Evolutionary conservation across 2,113 vertebrate genomes (phyloP), one percentile per base, ranked within the genome.

Genomic region (Pithys albifrons): DNA sequence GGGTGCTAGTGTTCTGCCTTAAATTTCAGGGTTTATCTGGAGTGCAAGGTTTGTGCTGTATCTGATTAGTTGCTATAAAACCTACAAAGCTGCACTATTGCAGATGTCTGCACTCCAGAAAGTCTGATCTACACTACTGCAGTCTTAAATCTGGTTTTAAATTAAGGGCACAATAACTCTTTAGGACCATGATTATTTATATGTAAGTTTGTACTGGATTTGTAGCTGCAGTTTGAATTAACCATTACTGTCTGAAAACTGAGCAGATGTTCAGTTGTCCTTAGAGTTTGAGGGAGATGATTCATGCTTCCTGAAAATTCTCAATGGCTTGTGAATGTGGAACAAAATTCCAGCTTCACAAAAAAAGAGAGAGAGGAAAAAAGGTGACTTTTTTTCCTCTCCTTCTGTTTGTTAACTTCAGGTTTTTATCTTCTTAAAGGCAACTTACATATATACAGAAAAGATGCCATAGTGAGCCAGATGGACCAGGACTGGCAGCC

Each of bases 391-490:
- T 10, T 10, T 33, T 13, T 73, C 58, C 13, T 85, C 7, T 95
- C 17, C 5, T 0, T 46, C 4, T 90, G 7, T 72, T 81, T 83
- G 28, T 93, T 88, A 93, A 94, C 79, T 54, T 86, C 35, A 61
- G 51, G 54, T 46, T 95, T 57, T 91, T 90, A 94, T 95, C 52
- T 96, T 89, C 37, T 64, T 97, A 75, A 62, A 99, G 99, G 96
- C 99, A 99, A 70, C 96, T 99, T 94, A 97, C 88, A 1, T 98
- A 98, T 54, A 98, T 99, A 93, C 97, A 98, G 76, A 80, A 98
- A 71, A 96, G 90, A 59, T 99, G 99, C 93, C 97, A 97, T 10
- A 96, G 89, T 84, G 98, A 98, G 90, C 98, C 98, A 33, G 96
- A 98, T 25, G 99, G 99, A 41, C 98, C 98, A 5, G 98, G 99